Conservation (phyloP, 2,888 invertebrate genomes). For the Lissonota sp. region DNA sequence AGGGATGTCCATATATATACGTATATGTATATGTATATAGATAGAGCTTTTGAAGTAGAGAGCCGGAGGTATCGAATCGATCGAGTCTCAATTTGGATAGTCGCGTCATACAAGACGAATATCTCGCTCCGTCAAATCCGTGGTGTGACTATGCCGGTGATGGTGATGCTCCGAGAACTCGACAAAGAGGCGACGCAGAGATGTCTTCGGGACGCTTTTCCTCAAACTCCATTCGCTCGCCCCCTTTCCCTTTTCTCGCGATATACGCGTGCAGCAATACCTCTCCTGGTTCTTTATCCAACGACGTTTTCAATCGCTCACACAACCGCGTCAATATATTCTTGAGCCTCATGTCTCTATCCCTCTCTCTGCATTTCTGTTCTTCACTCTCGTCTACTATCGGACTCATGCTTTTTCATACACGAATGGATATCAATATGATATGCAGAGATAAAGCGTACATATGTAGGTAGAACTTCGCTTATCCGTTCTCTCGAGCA, state of each 20-base stretch:
- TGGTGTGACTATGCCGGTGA: conserved; percentile 51
- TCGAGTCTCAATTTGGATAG: conserved; percentile 79
- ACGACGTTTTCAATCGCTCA: conserved; percentile 24
- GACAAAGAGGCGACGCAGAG: conserved; percentile 51
- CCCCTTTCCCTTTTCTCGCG: conserved; percentile 22
- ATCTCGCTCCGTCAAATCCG: conserved; percentile 72
- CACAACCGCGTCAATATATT: conserved; percentile 51
- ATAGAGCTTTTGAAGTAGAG: conserved; percentile 29
- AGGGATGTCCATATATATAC: background rate
- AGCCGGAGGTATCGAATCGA: conserved; percentile 72
- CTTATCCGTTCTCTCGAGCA: too few relatives aligned
- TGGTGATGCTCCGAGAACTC: conserved; percentile 34
- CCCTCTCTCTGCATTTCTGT: conserved; percentile 21
- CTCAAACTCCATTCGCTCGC: conserved; percentile 3
- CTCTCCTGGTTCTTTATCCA: conserved; percentile 24
- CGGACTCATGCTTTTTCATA: conserved; percentile 48
- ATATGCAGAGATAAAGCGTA: conserved; percentile 29
- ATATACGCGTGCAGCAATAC: conserved; percentile 49
- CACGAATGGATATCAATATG: conserved; percentile 55
- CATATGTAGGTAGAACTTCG: background rate
- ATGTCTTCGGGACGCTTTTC: conserved; percentile 31
- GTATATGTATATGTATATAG: background rate
- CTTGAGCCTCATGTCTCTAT: conserved; percentile 13
- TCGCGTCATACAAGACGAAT: conserved; percentile 76
- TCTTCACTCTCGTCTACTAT: conserved; percentile 50